Evolutionary conservation across 2,797 vertebrate genomes (phyloP).

Genomic region (Diceros bicornis): DNA sequence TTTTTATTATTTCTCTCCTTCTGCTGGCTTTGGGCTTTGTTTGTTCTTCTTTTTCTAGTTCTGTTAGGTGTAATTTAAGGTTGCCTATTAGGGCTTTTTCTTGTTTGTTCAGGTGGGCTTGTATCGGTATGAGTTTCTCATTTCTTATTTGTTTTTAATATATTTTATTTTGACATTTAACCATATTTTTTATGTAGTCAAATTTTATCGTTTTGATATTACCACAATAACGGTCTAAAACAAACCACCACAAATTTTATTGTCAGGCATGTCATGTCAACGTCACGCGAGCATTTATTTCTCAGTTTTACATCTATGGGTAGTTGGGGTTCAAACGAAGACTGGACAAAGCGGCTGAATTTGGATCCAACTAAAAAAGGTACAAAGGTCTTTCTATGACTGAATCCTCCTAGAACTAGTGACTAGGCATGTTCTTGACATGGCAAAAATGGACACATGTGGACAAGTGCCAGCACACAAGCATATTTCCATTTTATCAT

Average conservation of each 20-base stretch:
- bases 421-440: not conserved
- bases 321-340: not conserved
- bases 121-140: no score
- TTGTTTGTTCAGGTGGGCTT: no score
- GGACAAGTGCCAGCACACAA: not conserved
- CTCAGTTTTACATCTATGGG: not conserved
- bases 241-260: not conserved
- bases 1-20: no score
- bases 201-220: not conserved
- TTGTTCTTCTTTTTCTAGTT: no score
- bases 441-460: rapidly evolving
- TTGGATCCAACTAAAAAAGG: not conserved
- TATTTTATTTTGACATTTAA: not conserved
- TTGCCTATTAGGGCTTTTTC: no score
- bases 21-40: no score
- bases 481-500: not conserved
- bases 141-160: not conserved
- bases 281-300: not conserved
- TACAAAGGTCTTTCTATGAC: not conserved
- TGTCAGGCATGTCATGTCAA: not conserved
- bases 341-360: not conserved
- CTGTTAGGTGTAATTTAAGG: no score
- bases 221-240: not conserved
- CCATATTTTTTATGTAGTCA: not conserved
- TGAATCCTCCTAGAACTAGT: not conserved